phyloP scores from a whole-genome alignment of 2,113 vertebrate genomes.

The Brachyhypopomus occidentalis region DNA sequence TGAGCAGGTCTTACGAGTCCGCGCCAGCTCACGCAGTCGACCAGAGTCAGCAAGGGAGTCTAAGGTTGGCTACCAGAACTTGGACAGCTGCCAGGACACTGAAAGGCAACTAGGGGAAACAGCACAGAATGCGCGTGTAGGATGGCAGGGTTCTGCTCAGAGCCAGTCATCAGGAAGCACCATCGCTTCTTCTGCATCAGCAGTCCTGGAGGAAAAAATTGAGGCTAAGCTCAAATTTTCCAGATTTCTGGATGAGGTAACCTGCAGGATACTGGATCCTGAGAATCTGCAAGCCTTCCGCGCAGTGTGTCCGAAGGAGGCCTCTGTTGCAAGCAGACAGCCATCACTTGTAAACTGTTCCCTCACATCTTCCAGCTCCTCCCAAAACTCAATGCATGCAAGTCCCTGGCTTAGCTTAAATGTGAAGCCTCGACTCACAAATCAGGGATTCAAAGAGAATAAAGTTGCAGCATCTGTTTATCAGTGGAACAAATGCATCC shows the following conservation, averaged over 20 bases:
- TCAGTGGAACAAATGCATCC: constrained; percentile 62
- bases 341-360: constrained; percentile 40
- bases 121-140: constrained; percentile 43
- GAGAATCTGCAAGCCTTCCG: constrained; percentile 68
- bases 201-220: constrained; percentile 67
- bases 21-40: constrained; percentile 57
- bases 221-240: constrained; percentile 86
- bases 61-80: constrained; percentile 70
- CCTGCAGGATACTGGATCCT: constrained; percentile 81
- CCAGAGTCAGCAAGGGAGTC: constrained; percentile 49
- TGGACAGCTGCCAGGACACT: constrained; percentile 52
- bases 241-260: constrained; percentile 89
- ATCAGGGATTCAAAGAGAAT: constrained; percentile 57
- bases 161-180: constrained; percentile 60
- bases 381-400: not conserved
- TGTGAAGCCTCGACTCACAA: constrained; percentile 56
- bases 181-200: constrained; percentile 59
- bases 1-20: constrained; percentile 53
- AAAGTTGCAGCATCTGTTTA: constrained; percentile 58
- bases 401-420: constrained; percentile 54
- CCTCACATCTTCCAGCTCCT: not conserved
- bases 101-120: constrained; percentile 45
- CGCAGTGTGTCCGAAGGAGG: constrained; percentile 60
- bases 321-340: constrained; percentile 47
- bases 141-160: constrained; percentile 57